Percentiles rank a stretch among this genome's conserved stretches.
phyloP scores from a whole-genome alignment of 1,140 invertebrate species.

The Magallana ariakensis region DNA sequence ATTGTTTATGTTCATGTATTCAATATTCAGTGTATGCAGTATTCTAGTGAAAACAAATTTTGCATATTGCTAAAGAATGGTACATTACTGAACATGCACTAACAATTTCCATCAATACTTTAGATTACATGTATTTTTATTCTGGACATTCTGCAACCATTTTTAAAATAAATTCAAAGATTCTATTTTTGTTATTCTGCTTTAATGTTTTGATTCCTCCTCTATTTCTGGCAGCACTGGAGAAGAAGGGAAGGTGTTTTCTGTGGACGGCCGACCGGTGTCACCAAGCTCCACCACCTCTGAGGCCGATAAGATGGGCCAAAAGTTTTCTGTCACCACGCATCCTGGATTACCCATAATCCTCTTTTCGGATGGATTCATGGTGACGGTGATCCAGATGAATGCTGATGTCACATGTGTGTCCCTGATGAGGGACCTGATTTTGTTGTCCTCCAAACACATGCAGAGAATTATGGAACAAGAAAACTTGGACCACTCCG shows the following conservation, averaged over 20 bases:
- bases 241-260: constrained; percentile 36
- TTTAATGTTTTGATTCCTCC: too few species aligned
- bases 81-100: too few species aligned
- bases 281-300: constrained; percentile 43
- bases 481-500: constrained; percentile 68
- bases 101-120: too few species aligned
- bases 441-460: constrained; percentile 70
- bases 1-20: too few species aligned
- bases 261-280: constrained; percentile 32
- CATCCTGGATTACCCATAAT: constrained; percentile 77
- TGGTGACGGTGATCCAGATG: constrained; percentile 74
- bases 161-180: too few species aligned
- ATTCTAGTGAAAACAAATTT: too few species aligned
- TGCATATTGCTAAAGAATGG: too few species aligned
- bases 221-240: neutral
- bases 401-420: constrained; percentile 67
- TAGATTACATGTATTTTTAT: too few species aligned
- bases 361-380: constrained; percentile 78
- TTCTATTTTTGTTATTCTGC: too few species aligned
- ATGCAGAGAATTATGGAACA: constrained; percentile 64
- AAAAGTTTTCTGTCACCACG: constrained; percentile 75
- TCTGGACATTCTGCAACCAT: too few species aligned
- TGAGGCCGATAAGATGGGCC: constrained; percentile 62
- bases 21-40: too few species aligned
- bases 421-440: constrained; percentile 71